Percentiles rank a stretch among this genome's conserved stretches.
phyloP scores from a whole-genome alignment of 2,888 invertebrate species.

The Mayetiola destructor region DNA sequence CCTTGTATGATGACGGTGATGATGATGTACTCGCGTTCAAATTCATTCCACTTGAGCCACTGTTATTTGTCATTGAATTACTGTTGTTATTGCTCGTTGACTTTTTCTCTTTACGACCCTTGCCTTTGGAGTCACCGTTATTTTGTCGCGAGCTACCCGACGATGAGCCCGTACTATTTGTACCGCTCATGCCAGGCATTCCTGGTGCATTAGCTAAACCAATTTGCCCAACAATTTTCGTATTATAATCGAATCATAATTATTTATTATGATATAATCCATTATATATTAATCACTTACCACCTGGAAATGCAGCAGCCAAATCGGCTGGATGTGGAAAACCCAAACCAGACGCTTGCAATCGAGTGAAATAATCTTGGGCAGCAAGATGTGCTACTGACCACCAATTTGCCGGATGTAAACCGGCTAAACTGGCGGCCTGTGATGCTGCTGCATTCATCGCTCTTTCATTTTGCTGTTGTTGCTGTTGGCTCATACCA shows the following conservation, averaged over 20 bases:
- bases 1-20: slow-evolving; percentile 14
- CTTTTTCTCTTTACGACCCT: slow-evolving; percentile 15
- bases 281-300: no score
- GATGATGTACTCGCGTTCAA: slow-evolving; percentile 7
- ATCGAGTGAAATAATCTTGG: slow-evolving; percentile 70
- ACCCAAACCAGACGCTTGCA: slow-evolving; percentile 65
- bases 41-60: not conserved
- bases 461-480: slow-evolving; percentile 38
- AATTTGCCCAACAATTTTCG: no score
- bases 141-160: slow-evolving; percentile 27
- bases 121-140: slow-evolving; percentile 8
- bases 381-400: slow-evolving; percentile 81
- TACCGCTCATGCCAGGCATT: slow-evolving; percentile 24
- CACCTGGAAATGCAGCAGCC: slow-evolving; percentile 39
- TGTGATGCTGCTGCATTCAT: slow-evolving; percentile 75
- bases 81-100: slow-evolving; percentile 6
- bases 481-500: slow-evolving; percentile 36
- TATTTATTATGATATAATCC: slow-evolving; percentile 39
- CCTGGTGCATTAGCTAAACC: slow-evolving; percentile 33
- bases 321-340: slow-evolving; percentile 54
- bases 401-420: slow-evolving; percentile 76
- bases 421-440: slow-evolving; percentile 61
- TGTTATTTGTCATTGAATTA: not conserved
- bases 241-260: no score
- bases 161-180: slow-evolving; percentile 18